Conservation (phyloP, 2,888 invertebrate genomes). For the Lepidochitona cinerea region DNA sequence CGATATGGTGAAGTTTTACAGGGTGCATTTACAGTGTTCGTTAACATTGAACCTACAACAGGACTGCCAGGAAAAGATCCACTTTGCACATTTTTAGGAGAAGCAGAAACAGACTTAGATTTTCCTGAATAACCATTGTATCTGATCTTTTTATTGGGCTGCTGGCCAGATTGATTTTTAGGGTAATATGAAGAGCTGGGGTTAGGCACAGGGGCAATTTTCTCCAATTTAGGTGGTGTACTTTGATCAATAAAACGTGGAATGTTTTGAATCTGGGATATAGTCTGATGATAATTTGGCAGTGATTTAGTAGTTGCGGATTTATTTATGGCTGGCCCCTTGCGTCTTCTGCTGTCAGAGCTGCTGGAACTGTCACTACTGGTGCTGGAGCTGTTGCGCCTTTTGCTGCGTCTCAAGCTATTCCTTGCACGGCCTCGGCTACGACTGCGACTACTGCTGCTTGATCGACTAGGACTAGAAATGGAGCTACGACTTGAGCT, state of each 20-base stretch:
- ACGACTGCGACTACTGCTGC: conserved; percentile 1
- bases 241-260: background rate
- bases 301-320: background rate
- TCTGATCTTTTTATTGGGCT: background rate
- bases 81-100: background rate
- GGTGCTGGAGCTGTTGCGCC: background rate
- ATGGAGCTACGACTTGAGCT: conserved; percentile 3
- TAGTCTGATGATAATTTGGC: background rate
- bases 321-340: background rate
- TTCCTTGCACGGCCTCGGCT: background rate
- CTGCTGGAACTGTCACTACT: background rate
- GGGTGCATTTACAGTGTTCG: background rate
- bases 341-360: background rate
- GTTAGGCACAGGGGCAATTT: background rate
- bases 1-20: background rate
- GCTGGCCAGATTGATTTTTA: background rate
- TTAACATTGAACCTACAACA: background rate
- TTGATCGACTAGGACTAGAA: background rate
- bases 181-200: background rate
- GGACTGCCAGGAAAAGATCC: background rate
- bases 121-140: background rate
- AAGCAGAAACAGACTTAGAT: background rate
- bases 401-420: background rate
- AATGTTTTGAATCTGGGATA: background rate
- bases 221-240: background rate